Evolutionary conservation across 2,888 invertebrate species (phyloP).

Genomic region (Troides aeacus): DNA sequence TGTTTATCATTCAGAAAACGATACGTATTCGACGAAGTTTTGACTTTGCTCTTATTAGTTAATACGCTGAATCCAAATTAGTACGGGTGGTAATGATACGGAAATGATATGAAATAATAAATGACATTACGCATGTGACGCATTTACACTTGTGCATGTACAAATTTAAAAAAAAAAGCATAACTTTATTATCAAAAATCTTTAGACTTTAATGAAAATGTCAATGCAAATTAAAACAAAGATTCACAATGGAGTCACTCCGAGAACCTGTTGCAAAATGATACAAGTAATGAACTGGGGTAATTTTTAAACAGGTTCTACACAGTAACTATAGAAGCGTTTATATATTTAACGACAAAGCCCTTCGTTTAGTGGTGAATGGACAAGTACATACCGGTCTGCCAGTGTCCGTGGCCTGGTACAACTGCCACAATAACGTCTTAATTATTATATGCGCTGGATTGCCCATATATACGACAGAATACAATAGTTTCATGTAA

Average conservation of each 20-base stretch:
- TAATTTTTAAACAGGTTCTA: conserved; percentile 7
- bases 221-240: not conserved
- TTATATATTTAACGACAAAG: conserved; percentile 5
- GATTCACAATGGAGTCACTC: not conserved
- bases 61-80: no score
- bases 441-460: conserved; percentile 68
- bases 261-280: conserved; percentile 3
- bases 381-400: conserved; percentile 66
- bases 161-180: not conserved
- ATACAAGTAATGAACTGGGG: not conserved
- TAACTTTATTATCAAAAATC: not conserved
- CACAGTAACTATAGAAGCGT: conserved; percentile 12
- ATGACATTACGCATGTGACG: no score
- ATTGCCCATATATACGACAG: conserved; percentile 27
- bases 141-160: no score
- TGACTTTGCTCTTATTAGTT: no score
- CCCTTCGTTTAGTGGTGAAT: conserved; percentile 17
- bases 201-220: not conserved
- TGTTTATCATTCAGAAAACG: no score
- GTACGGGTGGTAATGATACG: no score
- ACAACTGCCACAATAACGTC: conserved; percentile 76
- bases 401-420: conserved; percentile 76
- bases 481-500: no score
- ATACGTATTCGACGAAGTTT: no score
- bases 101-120: no score